These are phyloP conservation scores for Acrocephalus kingi DNA, from an alignment of 2,113 vertebrate species.

Conservation along the genomic window DNA sequence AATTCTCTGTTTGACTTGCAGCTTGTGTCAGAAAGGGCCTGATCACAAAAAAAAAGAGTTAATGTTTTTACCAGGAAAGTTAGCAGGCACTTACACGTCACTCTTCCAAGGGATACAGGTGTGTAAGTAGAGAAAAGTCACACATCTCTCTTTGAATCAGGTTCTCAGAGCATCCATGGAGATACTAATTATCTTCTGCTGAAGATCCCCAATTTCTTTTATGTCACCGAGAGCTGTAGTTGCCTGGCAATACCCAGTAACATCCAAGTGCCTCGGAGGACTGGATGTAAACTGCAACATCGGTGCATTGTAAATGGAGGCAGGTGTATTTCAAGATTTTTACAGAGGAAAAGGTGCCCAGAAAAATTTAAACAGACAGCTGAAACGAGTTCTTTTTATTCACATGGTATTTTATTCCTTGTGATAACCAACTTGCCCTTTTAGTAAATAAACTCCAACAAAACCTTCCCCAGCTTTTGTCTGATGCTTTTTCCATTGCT, in stretches of 20 bases:
- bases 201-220: slow-evolving; percentile 36
- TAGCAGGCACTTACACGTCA: background rate
- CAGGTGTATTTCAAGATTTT: background rate
- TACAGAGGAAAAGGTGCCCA: background rate
- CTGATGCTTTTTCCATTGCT: background rate
- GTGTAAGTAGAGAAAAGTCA: slow-evolving; percentile 9
- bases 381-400: slow-evolving; percentile 21
- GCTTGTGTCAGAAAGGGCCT: slow-evolving; percentile 28
- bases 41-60: slow-evolving; percentile 24
- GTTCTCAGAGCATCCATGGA: slow-evolving; percentile 26
- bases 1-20: slow-evolving; percentile 22
- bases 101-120: background rate
- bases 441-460: background rate
- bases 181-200: slow-evolving; percentile 51
- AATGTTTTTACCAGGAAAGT: slow-evolving; percentile 41
- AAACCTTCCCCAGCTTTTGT: background rate
- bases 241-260: slow-evolving; percentile 40
- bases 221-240: slow-evolving; percentile 23
- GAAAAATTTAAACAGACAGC: slow-evolving; percentile 2
- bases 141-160: slow-evolving; percentile 18
- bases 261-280: slow-evolving; percentile 16
- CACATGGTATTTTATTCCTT: slow-evolving; percentile 36
- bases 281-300: slow-evolving; percentile 7
- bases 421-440: slow-evolving; percentile 19
- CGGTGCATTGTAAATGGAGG: background rate